phyloP scores from a whole-genome alignment of 2,797 vertebrate genomes.

The Cryptoblepharus egeriae region DNA sequence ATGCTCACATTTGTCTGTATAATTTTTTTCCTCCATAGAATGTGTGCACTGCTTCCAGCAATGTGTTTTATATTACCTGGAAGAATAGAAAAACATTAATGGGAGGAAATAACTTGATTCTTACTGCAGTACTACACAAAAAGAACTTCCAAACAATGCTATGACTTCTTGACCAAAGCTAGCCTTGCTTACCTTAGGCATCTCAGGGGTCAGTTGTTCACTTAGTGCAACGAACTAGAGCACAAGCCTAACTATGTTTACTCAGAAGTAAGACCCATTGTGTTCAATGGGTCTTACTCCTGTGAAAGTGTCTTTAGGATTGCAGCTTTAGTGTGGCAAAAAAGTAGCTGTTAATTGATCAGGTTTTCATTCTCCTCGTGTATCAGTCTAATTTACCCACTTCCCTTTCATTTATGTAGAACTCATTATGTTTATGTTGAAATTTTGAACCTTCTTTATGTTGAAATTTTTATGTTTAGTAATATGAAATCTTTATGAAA shows the following conservation, averaged over 20 bases:
- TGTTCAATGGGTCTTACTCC: too few species aligned
- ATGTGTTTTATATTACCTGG: conserved; percentile 79
- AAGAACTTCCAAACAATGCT: conserved; percentile 55
- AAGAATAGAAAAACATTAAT: conserved; percentile 73
- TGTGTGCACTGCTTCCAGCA: conserved; percentile 72
- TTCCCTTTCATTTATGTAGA: not conserved
- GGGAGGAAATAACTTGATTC: conserved; percentile 69
- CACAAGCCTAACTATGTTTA: too few species aligned
- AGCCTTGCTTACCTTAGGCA: conserved; percentile 32
- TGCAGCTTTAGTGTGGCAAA: conserved; percentile 15
- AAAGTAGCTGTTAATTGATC: not conserved
- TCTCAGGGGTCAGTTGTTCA: not conserved
- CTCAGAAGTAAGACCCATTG: too few species aligned
- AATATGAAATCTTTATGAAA: not conserved
- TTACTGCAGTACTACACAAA: conserved; percentile 69
- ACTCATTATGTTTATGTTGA: too few species aligned
- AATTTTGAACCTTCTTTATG: not conserved
- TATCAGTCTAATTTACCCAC: not conserved
- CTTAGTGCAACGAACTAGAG: too few species aligned
- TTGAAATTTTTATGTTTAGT: not conserved
- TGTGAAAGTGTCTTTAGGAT: too few species aligned
- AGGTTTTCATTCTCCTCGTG: not conserved
- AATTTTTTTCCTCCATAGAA: conserved; percentile 68
- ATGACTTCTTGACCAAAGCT: conserved; percentile 52
- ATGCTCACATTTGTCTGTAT: conserved; percentile 64